phyloP scores from a whole-genome alignment of 2,797 vertebrate species.

The Ctenopoma kingsleyae region DNA sequence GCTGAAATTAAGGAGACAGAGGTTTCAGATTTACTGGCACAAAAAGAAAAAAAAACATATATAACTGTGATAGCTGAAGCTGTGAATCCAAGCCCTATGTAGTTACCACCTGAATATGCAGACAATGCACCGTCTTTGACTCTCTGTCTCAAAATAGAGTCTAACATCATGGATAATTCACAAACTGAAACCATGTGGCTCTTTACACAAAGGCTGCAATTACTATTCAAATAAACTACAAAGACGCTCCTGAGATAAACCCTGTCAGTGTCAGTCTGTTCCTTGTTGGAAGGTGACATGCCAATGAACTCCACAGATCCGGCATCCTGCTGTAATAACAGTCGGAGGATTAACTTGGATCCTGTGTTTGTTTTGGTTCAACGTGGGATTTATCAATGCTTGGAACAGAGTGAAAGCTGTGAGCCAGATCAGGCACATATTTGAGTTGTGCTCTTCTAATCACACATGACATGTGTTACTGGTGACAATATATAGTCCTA shows the following conservation, averaged over 20 bases:
- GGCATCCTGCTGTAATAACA: conserved; percentile 42
- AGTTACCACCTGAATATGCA: neutral
- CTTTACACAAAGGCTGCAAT: conserved; percentile 20
- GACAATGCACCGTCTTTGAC: neutral
- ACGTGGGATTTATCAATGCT: conserved; percentile 21
- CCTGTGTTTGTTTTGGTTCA: conserved; percentile 43
- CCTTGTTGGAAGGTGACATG: conserved; percentile 11
- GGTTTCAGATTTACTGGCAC: neutral
- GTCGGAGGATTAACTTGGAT: conserved; percentile 52
- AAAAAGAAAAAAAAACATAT: neutral
- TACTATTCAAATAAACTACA: conserved; percentile 34
- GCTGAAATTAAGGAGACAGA: neutral
- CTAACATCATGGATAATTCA: conserved; percentile 21
- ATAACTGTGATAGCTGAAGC: neutral
- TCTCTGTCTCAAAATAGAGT: neutral
- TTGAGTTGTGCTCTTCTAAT: neutral
- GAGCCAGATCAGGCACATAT: neutral
- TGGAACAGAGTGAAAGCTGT: conserved; percentile 3
- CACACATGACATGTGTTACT: neutral
- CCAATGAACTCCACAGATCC: conserved; percentile 26
- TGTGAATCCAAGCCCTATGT: neutral
- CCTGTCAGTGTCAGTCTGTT: conserved; percentile 20
- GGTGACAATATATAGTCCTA: neutral
- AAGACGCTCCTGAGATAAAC: conserved; percentile 27
- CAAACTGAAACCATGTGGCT: conserved; percentile 5